Conservation (phyloP, 2,113 vertebrate genomes). For the Phylloscopus whistleri region DNA sequence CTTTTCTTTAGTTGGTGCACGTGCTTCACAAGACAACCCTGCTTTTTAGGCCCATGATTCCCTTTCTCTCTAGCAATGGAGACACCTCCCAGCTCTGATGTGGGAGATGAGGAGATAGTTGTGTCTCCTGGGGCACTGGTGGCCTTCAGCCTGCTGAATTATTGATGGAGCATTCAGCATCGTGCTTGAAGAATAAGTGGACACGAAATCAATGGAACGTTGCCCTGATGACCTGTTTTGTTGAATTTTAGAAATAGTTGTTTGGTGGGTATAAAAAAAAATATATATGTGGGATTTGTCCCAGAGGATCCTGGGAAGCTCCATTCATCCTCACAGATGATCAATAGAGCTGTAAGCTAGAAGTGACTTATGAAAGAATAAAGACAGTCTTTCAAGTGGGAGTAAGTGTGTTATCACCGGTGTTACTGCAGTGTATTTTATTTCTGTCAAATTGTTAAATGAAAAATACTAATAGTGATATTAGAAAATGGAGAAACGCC, state of each 20-base stretch:
- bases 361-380: slow-evolving; percentile 70
- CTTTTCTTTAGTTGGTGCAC: neutral
- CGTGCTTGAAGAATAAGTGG: slow-evolving; percentile 64
- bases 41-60: neutral
- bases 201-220: slow-evolving; percentile 66
- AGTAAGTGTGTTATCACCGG: slow-evolving; percentile 44
- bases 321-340: slow-evolving; percentile 66
- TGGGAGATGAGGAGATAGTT: slow-evolving; percentile 32
- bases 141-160: slow-evolving; percentile 63
- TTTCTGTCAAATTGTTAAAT: slow-evolving; percentile 68
- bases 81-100: slow-evolving; percentile 1
- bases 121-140: slow-evolving; percentile 36
- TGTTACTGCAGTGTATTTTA: slow-evolving; percentile 47
- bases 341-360: slow-evolving; percentile 62
- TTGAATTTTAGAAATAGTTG: slow-evolving; percentile 72
- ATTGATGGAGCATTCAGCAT: slow-evolving; percentile 64
- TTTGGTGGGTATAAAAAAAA: slow-evolving; percentile 62
- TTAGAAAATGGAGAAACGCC: slow-evolving; percentile 54
- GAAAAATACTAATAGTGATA: slow-evolving; percentile 65
- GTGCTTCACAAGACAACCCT: neutral
- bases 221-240: slow-evolving; percentile 69
- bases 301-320: slow-evolving; percentile 68
- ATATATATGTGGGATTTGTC: slow-evolving; percentile 68
- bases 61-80: neutral
- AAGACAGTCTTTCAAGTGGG: slow-evolving; percentile 60